Percentiles rank a stretch among this genome's conserved stretches.
These are phyloP conservation scores for Alloscopus bannaensis DNA, from an alignment of 2,888 invertebrate genomes.

Conservation along the genomic window DNA sequence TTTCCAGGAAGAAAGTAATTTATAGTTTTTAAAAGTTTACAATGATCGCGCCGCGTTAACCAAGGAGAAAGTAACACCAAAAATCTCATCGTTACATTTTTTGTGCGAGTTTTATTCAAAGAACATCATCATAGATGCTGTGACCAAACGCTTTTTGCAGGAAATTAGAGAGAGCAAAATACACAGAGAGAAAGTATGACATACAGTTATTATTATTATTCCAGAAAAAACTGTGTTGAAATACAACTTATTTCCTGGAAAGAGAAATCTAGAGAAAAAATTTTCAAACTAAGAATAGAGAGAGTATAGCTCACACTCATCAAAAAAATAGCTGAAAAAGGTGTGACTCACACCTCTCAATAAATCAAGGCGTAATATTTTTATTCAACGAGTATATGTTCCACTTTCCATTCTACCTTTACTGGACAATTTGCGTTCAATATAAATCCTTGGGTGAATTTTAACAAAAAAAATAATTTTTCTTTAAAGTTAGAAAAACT, in stretches of 20 bases:
- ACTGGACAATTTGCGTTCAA: no score
- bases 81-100: conserved; percentile 38
- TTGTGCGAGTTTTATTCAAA: conserved; percentile 48
- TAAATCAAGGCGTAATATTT: no score
- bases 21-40: background rate
- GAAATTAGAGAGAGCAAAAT: conserved; percentile 33
- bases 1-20: conserved; percentile 19
- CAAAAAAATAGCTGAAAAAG: no score
- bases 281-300: no score
- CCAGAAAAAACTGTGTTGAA: background rate
- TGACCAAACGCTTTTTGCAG: conserved; percentile 56
- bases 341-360: no score
- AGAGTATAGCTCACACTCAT: no score
- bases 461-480: background rate
- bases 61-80: conserved; percentile 7
- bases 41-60: background rate
- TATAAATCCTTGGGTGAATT: no score
- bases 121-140: conserved; percentile 38
- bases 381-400: no score
- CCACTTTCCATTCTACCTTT: background rate
- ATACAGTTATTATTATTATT: no score
- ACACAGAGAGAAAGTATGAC: no score
- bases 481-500: no score
- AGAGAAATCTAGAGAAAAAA: no score
- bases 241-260: conserved; percentile 2